Percentiles rank a stretch among this genome's conserved stretches.
Evolutionary conservation across 2,113 vertebrate species (phyloP).

Genomic region (Circaetus gallicus): DNA sequence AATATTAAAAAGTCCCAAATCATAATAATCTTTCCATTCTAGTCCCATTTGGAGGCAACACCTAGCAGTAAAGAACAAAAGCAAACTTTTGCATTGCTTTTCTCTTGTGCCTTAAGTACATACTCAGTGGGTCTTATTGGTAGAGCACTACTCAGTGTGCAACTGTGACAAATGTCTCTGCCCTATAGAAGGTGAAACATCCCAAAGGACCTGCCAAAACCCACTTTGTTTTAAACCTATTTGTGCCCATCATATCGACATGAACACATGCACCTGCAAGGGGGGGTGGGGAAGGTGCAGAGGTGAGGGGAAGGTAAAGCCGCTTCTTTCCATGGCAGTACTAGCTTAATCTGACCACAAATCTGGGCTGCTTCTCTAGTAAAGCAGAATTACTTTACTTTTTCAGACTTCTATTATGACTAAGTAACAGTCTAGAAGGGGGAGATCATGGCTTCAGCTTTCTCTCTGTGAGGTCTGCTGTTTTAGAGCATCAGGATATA

Average conservation of each 20-base stretch:
- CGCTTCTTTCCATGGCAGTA: fast-evolving
- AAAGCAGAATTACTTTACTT: not conserved
- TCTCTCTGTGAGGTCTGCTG: not conserved
- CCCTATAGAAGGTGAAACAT: not conserved
- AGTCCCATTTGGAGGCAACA: not conserved
- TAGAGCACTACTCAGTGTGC: not conserved
- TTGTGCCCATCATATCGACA: not conserved
- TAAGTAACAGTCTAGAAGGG: not conserved
- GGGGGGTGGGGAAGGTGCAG: not conserved
- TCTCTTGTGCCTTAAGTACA: not conserved
- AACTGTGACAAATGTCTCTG: not conserved
- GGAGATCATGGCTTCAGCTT: not conserved
- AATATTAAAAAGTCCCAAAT: not conserved
- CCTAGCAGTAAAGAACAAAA: not conserved
- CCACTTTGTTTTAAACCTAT: not conserved
- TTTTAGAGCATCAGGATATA: not conserved
- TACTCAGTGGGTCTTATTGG: not conserved
- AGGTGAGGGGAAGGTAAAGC: not conserved
- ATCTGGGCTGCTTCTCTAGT: not conserved
- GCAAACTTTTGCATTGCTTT: not conserved
- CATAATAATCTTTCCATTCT: not conserved
- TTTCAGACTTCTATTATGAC: not conserved
- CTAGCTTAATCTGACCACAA: not conserved
- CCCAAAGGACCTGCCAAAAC: not conserved
- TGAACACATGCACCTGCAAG: not conserved